These are phyloP conservation scores for Raja brachyura DNA, from an alignment of 2,113 vertebrate genomes.

Conservation along the genomic window DNA sequence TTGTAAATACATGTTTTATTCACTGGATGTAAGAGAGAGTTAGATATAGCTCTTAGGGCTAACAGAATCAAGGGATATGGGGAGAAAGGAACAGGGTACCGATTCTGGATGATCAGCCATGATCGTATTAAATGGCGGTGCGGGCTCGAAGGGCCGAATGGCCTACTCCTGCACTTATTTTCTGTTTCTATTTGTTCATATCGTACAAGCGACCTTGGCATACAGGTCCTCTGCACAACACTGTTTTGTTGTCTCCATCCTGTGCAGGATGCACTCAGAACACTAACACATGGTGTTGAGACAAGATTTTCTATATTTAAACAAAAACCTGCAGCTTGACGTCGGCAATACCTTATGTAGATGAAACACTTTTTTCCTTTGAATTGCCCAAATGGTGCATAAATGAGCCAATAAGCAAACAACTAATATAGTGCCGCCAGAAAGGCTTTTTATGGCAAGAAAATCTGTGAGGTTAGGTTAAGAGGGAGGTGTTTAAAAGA, in stretches of 20 bases:
- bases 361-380: not conserved
- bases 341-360: not conserved
- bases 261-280: not conserved
- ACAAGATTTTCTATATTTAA: not conserved
- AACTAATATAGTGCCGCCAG: not conserved
- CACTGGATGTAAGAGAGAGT: too few relatives aligned
- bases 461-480: not conserved
- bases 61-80: too few relatives aligned
- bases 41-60: too few relatives aligned
- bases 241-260: not conserved
- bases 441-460: not conserved
- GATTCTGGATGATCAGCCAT: too few relatives aligned
- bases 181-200: not conserved
- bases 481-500: not conserved
- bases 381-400: not conserved
- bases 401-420: not conserved
- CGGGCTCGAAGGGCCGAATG: too few relatives aligned
- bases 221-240: not conserved
- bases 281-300: not conserved
- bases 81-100: too few relatives aligned
- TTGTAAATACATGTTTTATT: not conserved
- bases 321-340: not conserved
- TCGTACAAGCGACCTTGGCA: too few relatives aligned
- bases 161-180: too few relatives aligned
- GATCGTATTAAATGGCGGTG: too few relatives aligned